Conservation (phyloP, 2,888 invertebrate species). For the Unio pictorum region DNA sequence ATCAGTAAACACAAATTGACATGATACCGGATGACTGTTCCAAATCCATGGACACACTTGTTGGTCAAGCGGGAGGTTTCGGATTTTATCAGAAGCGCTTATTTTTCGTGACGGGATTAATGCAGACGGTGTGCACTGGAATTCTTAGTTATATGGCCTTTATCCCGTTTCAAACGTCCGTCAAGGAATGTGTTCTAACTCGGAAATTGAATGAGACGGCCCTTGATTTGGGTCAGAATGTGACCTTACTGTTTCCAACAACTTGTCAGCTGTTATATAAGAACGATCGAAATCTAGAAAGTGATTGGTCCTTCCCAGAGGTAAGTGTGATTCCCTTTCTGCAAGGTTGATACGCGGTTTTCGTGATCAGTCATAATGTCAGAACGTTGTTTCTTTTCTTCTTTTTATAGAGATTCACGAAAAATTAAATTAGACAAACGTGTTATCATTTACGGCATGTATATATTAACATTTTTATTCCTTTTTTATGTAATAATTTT, state of each 20-base stretch:
- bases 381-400: too few relatives aligned
- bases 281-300: constrained; percentile 23
- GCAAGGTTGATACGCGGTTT: too few relatives aligned
- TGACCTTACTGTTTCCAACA: constrained; percentile 15
- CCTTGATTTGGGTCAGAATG: constrained; percentile 14
- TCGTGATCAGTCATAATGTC: too few relatives aligned
- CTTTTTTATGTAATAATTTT: too few relatives aligned
- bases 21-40: constrained; percentile 51
- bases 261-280: constrained; percentile 17
- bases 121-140: constrained; percentile 47
- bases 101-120: constrained; percentile 37
- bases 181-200: constrained; percentile 15
- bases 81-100: constrained; percentile 60
- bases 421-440: too few relatives aligned
- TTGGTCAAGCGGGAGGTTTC: constrained; percentile 51
- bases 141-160: constrained; percentile 41
- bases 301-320: constrained; percentile 29
- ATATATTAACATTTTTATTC: too few relatives aligned
- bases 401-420: too few relatives aligned
- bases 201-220: constrained; percentile 10
- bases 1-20: neutral
- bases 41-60: constrained; percentile 51
- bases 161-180: constrained; percentile 23
- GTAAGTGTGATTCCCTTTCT: constrained; percentile 9
- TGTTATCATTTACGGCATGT: too few relatives aligned